A percentile compares a stretch with the other conserved stretches of the same genome.
Conservation (phyloP, 2,113 vertebrate genomes). For the zebrafish (Danio rerio) region GRCz12tu NC_133189.1:36512501-36513000, state of each 20-base stretch:
- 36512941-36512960: constrained; percentile 49
- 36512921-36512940: constrained; percentile 43
- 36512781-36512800: constrained; percentile 35
- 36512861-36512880: constrained; percentile 33
- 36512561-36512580: too few relatives aligned
- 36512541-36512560: too few relatives aligned
- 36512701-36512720: constrained; percentile 42
- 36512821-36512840: constrained; percentile 7
- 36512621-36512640: too few relatives aligned
- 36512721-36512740: constrained; percentile 38
- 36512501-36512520: too few relatives aligned
- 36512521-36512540: too few relatives aligned
- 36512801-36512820: constrained; percentile 25
- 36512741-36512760: constrained; percentile 51
- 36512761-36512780: constrained; percentile 54
- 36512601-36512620: too few relatives aligned
- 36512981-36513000: constrained; percentile 37
- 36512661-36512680: too few relatives aligned
- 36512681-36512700: too few relatives aligned
- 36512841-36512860: constrained; percentile 11
- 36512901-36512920: constrained; percentile 58
- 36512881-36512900: constrained; percentile 45
- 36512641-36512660: too few relatives aligned
- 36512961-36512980: constrained; percentile 43
- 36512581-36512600: too few relatives aligned